Base-by-base conservation (phyloP, 2,888 invertebrate genomes). In the Malthinus seriepunctatus region DNA sequence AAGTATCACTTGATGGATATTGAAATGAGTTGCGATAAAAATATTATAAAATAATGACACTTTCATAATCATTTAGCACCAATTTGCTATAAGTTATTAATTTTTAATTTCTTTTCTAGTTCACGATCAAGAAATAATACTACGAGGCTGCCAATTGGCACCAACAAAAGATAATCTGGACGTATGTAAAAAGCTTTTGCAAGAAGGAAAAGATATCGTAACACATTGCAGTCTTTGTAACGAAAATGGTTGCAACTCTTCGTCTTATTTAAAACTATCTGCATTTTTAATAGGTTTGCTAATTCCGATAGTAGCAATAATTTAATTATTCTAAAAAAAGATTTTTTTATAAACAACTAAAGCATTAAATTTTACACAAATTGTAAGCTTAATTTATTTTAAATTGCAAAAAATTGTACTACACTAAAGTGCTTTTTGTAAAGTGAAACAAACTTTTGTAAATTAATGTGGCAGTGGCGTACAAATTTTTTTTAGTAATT, bases 191-290 rank as follows among this genome's bases (percentile, higher is more conserved):
- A 75, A 75, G 58, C 67, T 76, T 12, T 65, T 67, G 14, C 68
- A 72, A 37, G 65, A 63, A 35, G 64, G 65, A 3, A 68, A 71
- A 37, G 69, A 70, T 12, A 63, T 63, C 10, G 56, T 76, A 12
- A 65, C 64, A 23, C 69, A 74, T 56, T 78, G 78, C 62, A 71
- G 73, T 3, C 65, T 81, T 38, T 85, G 85, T 69, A 78, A 81
- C 69, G 79, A 77, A 59, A 84, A 85, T 57, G 78, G 74, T 52
- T 85, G 85, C 76, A 85, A 85, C 65, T 63, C 68, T 6, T 67
- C 67, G 9, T 32, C 59, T 11, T 32, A 48, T 12, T 10, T 39
- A 12, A 38, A 23, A 1, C 9, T 47, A 23, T 44, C 55, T 4
- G 35, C 39, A 3, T 23, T 35, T 7, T 38, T 60, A 15, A 14